These are phyloP conservation scores for Stegophylla sp. DNA, from an alignment of 2,888 invertebrate species.

Conservation along the genomic window DNA sequence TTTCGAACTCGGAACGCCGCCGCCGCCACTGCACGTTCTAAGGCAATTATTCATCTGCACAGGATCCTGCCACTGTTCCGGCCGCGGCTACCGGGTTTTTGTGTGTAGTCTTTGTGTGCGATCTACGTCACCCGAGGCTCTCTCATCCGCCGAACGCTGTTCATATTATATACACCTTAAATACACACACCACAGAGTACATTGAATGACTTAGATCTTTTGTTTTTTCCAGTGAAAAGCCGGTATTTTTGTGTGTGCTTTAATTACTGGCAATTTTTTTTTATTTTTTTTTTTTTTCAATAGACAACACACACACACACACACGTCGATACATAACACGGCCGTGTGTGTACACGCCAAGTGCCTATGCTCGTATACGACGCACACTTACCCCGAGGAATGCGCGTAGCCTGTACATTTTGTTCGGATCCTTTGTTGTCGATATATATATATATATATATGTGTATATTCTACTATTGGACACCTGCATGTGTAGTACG, in stretches of 20 bases:
- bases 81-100: conserved; percentile 49
- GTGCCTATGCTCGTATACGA: neutral
- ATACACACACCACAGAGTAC: too few species aligned
- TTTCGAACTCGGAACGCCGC: neutral
- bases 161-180: too few species aligned
- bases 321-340: neutral
- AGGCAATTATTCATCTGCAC: conserved; percentile 49
- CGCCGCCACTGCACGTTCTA: neutral
- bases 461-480: conserved; percentile 7
- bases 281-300: conserved; percentile 25
- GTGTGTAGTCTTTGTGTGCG: conserved; percentile 25
- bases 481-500: too few species aligned
- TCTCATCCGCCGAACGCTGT: neutral
- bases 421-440: conserved; percentile 21
- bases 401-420: neutral
- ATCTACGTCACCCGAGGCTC: conserved; percentile 35
- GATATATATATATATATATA: neutral
- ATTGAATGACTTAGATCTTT: conserved; percentile 35
- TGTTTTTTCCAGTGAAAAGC: conserved; percentile 55
- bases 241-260: conserved; percentile 6
- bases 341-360: neutral
- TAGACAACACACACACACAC: conserved; percentile 13
- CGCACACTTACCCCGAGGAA: conserved; percentile 32
- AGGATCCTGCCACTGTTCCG: conserved; percentile 11
- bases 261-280: conserved; percentile 41